phyloP scores from a whole-genome alignment of 2,113 vertebrate genomes.

The Leptobrachium ailaonicum region DNA sequence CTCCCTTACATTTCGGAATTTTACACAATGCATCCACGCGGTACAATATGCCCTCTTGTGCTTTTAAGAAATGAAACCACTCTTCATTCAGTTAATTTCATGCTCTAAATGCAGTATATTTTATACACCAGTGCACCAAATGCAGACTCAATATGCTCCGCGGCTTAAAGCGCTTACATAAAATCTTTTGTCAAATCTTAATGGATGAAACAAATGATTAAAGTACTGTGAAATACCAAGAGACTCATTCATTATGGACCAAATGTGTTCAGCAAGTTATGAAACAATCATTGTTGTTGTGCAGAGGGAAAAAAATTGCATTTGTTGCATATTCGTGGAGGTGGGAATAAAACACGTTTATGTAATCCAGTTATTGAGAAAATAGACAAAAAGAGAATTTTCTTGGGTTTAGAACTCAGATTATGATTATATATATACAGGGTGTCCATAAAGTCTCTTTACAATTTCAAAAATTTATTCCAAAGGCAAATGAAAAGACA shows the following conservation, averaged over 20 bases:
- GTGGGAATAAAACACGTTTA: no score
- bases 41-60: neutral
- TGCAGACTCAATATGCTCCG: slow-evolving; percentile 31
- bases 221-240: slow-evolving; percentile 37
- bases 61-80: slow-evolving; percentile 18
- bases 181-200: slow-evolving; percentile 44
- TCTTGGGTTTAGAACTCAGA: no score
- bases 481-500: no score
- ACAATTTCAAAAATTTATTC: no score
- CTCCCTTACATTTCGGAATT: neutral
- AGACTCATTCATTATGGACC: slow-evolving; percentile 39
- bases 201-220: slow-evolving; percentile 39
- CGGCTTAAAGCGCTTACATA: slow-evolving; percentile 38
- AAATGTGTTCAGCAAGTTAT: slow-evolving; percentile 12
- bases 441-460: no score
- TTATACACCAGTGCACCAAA: slow-evolving; percentile 34
- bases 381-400: no score
- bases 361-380: no score
- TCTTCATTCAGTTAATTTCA: slow-evolving; percentile 46
- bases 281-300: slow-evolving; percentile 22
- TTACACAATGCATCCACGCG: neutral
- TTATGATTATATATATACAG: no score
- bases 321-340: neutral
- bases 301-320: slow-evolving; percentile 10
- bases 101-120: slow-evolving; percentile 43